phyloP scores from a whole-genome alignment of 2,113 vertebrate genomes.

The Micronycteris hirsuta region DNA sequence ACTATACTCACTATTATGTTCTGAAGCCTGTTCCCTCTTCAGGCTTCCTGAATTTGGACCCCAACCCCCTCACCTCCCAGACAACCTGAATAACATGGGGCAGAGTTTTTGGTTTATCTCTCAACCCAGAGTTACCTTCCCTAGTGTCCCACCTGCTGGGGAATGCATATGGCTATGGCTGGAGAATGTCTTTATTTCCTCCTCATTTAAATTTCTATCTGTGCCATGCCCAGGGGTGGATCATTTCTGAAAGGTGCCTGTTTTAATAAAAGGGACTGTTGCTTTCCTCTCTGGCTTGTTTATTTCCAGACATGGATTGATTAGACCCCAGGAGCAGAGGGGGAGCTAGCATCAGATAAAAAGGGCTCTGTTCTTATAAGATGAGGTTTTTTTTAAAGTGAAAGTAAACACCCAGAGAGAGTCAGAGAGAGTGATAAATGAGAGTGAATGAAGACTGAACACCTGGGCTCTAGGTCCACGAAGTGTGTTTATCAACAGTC shows the following conservation, averaged over 20 bases:
- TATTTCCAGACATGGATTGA: conserved; percentile 59
- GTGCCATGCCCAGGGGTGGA: background rate
- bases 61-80: background rate
- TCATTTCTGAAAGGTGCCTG: conserved; percentile 40
- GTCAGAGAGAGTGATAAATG: conserved; percentile 38
- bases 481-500: background rate
- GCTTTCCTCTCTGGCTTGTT: conserved; percentile 44
- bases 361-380: conserved; percentile 38
- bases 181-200: background rate
- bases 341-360: conserved; percentile 49
- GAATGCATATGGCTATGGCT: background rate
- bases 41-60: background rate
- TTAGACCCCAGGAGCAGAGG: conserved; percentile 45
- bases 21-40: background rate
- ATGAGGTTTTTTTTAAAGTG: conserved; percentile 52
- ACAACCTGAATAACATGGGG: background rate
- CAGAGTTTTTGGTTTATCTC: background rate
- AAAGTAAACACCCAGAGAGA: conserved; percentile 31
- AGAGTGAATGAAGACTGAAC: background rate
- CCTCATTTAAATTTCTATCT: background rate
- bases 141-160: background rate
- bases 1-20: background rate
- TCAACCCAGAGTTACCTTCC: background rate
- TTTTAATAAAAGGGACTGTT: conserved; percentile 39
- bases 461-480: background rate